Base-by-base conservation (phyloP, 2,888 invertebrate genomes). In the Cosmia trapezina region DNA sequence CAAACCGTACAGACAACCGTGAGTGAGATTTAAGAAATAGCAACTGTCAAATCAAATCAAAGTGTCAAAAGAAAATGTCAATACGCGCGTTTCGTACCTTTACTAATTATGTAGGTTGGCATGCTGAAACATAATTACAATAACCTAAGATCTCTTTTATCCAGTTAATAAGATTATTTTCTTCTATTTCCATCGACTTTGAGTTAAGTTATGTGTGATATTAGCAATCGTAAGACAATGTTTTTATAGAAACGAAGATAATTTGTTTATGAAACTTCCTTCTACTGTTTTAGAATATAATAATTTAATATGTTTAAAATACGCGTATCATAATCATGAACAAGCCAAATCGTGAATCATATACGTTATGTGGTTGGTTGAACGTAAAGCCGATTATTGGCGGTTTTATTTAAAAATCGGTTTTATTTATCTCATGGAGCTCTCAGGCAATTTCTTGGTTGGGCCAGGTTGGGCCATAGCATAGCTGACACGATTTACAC, bases 51-150 rank as follows among this genome's bases (percentile, higher is more conserved):
- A 3, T 28, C 37, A 41, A 41, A 60, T 22, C 5, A 33, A 28
- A 45, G 4, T 68, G 81, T 76, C 81, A 80, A 53, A 33, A 12
- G 6, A 53, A 69, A 66, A 53, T 69, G 83, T 69, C 85, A 85
- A 80, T 75, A 68, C 0, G 17, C 3, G 61, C 70, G 64, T 68
- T 80, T 57, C 75, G 51, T 45, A 3, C 19, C 8, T 2, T 7
- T 11, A 22, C 0, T n/a, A n/a, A 33, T n/a, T 43, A 14, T 3
- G 12, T 14, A 7, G 2, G 51, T 33, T 33, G 45, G 43, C 80
- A 76, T 80, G 41, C 9, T 22, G 0, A 45, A 41, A 41, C 0
- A 14, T 28, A 4, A 0, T 9, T 28, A 22, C 2, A 37, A 12
- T 49, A 5, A 33, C 3, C 1, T 4, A 41, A 0, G 9, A n/a